Evolutionary conservation across 2,113 vertebrate genomes (phyloP).

Genomic region (Lamprologus sp.): DNA sequence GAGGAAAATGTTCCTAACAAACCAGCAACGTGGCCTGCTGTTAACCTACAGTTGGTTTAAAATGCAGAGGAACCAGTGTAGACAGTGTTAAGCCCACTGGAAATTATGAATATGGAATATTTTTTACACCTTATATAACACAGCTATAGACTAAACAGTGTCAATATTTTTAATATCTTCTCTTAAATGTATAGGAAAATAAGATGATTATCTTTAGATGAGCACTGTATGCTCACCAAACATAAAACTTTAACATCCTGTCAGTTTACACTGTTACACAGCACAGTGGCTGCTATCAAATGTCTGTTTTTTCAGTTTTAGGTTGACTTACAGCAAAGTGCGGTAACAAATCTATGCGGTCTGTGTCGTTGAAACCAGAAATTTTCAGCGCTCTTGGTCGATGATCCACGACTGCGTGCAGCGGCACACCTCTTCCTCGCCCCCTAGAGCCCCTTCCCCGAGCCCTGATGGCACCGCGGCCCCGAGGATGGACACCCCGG

Average conservation of each 20-base stretch:
- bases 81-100: neutral
- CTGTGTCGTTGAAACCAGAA: constrained; percentile 82
- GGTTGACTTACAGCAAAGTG: constrained; percentile 90
- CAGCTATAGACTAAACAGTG: neutral
- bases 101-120: neutral
- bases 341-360: constrained; percentile 87
- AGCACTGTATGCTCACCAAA: neutral
- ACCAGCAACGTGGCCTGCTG: neutral
- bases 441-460: constrained; percentile 81
- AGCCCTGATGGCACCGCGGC: constrained; percentile 75
- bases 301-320: neutral
- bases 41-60: neutral
- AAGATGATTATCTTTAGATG: neutral
- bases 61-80: neutral
- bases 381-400: constrained; percentile 88
- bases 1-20: neutral
- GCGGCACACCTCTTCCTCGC: constrained; percentile 75
- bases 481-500: constrained; percentile 77
- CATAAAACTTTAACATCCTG: neutral
- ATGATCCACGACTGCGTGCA: constrained; percentile 87
- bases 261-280: neutral
- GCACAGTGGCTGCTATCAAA: neutral
- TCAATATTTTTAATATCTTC: neutral
- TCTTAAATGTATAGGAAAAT: neutral
- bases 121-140: neutral